Percentiles rank a stretch among this genome's conserved stretches.
Evolutionary conservation across 2,113 vertebrate genomes (phyloP).

Genomic region (Copsychus sechellarum): DNA sequence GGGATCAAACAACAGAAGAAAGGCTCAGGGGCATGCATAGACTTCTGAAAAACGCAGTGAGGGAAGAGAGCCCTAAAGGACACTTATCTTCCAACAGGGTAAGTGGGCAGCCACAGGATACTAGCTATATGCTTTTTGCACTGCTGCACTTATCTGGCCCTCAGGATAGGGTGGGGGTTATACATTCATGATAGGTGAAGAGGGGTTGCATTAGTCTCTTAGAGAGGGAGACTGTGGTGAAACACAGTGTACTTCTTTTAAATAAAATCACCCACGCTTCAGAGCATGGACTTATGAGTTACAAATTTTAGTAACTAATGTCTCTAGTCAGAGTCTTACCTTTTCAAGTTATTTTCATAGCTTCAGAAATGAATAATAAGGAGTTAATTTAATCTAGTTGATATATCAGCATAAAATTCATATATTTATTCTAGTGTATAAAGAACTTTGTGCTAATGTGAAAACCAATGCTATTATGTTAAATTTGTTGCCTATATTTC

Average conservation of each 20-base stretch:
- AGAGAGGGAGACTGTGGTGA: not conserved
- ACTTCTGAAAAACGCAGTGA: not conserved
- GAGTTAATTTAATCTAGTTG: not conserved
- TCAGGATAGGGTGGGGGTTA: too few relatives aligned
- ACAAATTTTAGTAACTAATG: not conserved
- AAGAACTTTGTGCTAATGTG: not conserved
- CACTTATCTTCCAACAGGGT: not conserved
- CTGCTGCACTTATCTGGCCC: not conserved
- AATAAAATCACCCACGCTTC: not conserved
- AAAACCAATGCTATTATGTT: not conserved
- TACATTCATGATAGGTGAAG: accelerated
- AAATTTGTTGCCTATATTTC: not conserved
- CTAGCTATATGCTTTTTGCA: not conserved
- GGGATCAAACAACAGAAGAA: not conserved
- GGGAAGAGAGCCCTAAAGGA: not conserved
- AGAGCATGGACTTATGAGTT: not conserved
- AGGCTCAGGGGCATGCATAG: not conserved
- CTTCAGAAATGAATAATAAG: not conserved
- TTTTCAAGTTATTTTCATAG: not conserved
- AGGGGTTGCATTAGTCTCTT: not conserved
- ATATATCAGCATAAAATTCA: not conserved
- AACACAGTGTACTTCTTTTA: not conserved
- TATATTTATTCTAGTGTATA: not conserved
- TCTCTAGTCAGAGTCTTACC: not conserved
- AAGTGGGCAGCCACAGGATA: not conserved